Conservation (phyloP, 2,888 invertebrate genomes). For the Anthophora plumipes region DNA sequence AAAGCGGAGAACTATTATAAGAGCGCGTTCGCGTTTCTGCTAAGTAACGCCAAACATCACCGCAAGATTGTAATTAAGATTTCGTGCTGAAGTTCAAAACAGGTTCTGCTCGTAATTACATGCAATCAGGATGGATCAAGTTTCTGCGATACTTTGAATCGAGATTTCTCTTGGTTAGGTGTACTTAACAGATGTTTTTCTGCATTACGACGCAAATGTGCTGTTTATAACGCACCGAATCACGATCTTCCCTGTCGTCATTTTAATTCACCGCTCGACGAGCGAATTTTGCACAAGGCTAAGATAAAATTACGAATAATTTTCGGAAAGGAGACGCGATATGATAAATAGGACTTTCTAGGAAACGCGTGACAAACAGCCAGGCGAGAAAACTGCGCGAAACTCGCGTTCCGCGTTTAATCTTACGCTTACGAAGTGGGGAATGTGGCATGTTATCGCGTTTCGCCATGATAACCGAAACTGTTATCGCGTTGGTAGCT, state of each 20-base stretch:
- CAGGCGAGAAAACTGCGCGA: slow-evolving; percentile 26
- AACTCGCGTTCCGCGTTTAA: slow-evolving; percentile 50
- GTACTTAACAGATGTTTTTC: slow-evolving; percentile 16
- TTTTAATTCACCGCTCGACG: no score
- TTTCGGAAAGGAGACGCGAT: no score
- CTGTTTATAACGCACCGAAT: no score
- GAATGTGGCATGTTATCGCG: slow-evolving; percentile 55
- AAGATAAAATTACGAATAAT: no score
- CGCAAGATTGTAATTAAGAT: slow-evolving; percentile 44
- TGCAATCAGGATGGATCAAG: slow-evolving; percentile 27
- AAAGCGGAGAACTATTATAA: slow-evolving; percentile 20
- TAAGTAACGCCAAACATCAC: neutral
- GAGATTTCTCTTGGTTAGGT: neutral
- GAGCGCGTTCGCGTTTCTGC: neutral
- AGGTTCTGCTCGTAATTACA: slow-evolving; percentile 43
- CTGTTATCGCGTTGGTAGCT: slow-evolving; percentile 59
- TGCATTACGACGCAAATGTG: neutral
- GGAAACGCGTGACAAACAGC: slow-evolving; percentile 27
- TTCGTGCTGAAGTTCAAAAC: slow-evolving; percentile 24
- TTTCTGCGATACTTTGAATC: slow-evolving; percentile 21
- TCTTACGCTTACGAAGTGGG: slow-evolving; percentile 52
- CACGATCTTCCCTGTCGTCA: no score
- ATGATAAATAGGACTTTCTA: slow-evolving; percentile 10
- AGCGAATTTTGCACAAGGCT: neutral
- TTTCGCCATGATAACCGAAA: slow-evolving; percentile 61